Conservation (phyloP, 1,140 invertebrate species). For the Philaenus spumarius region DNA sequence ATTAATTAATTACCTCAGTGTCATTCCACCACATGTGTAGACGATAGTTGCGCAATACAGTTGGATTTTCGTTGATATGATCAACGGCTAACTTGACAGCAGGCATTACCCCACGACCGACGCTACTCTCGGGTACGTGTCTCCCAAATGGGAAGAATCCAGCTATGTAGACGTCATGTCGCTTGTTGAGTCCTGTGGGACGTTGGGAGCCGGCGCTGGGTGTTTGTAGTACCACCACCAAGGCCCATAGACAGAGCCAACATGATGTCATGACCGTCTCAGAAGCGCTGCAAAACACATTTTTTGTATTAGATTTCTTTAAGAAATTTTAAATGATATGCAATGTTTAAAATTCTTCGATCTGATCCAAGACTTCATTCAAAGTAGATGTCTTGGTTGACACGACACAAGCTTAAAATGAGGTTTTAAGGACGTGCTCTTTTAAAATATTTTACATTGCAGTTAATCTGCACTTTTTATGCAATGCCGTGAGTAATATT, state of each 20-base stretch:
- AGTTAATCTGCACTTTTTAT: no score
- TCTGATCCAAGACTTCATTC: no score
- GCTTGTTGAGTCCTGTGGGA: conserved; percentile 46
- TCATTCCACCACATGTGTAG: conserved; percentile 94
- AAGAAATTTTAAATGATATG: no score
- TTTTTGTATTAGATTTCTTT: no score
- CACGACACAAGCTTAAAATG: no score
- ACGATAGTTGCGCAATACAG: conserved; percentile 75
- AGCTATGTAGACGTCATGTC: conserved; percentile 77
- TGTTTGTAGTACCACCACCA: neutral
- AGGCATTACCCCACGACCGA: conserved; percentile 86
- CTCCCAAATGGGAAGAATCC: conserved; percentile 84
- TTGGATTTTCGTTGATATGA: conserved; percentile 85
- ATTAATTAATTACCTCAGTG: conserved; percentile 72
- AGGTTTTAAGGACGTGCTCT: no score
- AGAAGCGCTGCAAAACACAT: neutral
- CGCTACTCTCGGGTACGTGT: conserved; percentile 53
- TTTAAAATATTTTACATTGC: no score
- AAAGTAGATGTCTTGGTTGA: no score
- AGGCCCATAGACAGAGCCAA: conserved; percentile 4
- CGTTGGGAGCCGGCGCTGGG: conserved; percentile 39
- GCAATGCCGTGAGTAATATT: no score
- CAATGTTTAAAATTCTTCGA: no score
- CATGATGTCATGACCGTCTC: conserved; percentile 9
- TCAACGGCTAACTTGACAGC: conserved; percentile 86